These are phyloP conservation scores for Alosa sapidissima DNA, from an alignment of 2,797 vertebrate genomes.

Conservation along the genomic window DNA sequence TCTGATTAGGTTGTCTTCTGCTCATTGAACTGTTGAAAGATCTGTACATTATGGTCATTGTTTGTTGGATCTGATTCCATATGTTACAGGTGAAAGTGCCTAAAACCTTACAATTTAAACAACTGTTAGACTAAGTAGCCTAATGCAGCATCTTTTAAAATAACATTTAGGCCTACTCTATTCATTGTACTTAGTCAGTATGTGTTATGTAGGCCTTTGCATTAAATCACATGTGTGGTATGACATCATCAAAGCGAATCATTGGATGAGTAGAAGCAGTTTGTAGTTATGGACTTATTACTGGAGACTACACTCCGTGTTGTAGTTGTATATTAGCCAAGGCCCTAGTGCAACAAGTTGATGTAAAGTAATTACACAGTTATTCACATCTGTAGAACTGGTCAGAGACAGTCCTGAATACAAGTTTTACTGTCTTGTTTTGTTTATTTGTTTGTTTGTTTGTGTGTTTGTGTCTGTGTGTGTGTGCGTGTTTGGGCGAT, in stretches of 20 bases:
- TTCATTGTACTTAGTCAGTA: not conserved
- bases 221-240: not conserved
- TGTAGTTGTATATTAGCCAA: not conserved
- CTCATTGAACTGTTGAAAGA: no score
- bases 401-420: not conserved
- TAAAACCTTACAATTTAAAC: not conserved
- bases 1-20: not conserved
- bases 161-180: not conserved
- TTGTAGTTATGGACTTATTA: not conserved
- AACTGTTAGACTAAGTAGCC: not conserved
- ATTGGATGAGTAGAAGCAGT: not conserved
- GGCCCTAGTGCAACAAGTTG: not conserved
- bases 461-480: conserved; percentile 16
- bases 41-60: not conserved
- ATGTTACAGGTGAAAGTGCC: not conserved
- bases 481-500: conserved; percentile 10
- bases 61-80: not conserved
- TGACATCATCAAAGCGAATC: not conserved
- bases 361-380: not conserved
- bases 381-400: not conserved
- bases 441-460: conserved; percentile 22
- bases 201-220: not conserved
- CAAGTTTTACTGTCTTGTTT: conserved; percentile 22
- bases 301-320: not conserved
- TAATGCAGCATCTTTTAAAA: no score